A percentile compares a stretch with the other conserved stretches of the same genome.
Evolutionary conservation across 2,888 invertebrate genomes (phyloP).

Genomic region (Phasia obesa): DNA sequence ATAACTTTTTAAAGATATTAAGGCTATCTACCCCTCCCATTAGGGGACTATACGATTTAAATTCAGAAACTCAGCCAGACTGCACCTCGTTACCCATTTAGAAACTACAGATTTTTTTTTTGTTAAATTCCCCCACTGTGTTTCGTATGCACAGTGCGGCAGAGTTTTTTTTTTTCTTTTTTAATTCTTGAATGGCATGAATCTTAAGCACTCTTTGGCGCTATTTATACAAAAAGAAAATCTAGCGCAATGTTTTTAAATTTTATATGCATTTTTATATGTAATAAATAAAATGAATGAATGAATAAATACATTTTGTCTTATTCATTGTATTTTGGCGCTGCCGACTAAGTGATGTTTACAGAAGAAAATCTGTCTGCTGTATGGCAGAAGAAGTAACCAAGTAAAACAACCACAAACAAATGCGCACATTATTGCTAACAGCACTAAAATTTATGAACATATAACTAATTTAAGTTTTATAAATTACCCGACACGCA

Average conservation of each 20-base stretch:
- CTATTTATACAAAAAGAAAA: conserved; percentile 27
- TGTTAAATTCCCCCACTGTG: too few relatives aligned
- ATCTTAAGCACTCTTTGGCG: conserved; percentile 11
- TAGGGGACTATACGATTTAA: too few relatives aligned
- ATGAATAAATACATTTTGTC: conserved; percentile 59
- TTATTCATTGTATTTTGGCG: conserved; percentile 3
- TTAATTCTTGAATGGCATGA: conserved; percentile 38
- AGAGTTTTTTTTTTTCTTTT: not conserved
- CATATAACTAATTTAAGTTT: conserved; percentile 73
- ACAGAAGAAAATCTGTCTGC: not conserved
- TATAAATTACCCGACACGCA: conserved; percentile 73
- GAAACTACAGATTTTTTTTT: too few relatives aligned
- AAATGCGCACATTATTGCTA: conserved; percentile 57
- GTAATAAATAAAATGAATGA: conserved; percentile 42
- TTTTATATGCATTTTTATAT: conserved; percentile 42
- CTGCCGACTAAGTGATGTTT: conserved; percentile 18
- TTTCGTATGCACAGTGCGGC: not conserved
- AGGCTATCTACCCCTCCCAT: too few relatives aligned
- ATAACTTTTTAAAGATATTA: too few relatives aligned
- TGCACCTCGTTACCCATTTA: too few relatives aligned
- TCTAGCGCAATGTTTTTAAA: conserved; percentile 61
- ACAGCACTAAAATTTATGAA: conserved; percentile 56
- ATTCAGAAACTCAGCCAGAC: too few relatives aligned
- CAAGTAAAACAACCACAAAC: conserved; percentile 14
- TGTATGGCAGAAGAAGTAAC: conserved; percentile 1